These are phyloP conservation scores for Apteryx owenii DNA, from an alignment of 2,113 vertebrate species.

Conservation along the genomic window DNA sequence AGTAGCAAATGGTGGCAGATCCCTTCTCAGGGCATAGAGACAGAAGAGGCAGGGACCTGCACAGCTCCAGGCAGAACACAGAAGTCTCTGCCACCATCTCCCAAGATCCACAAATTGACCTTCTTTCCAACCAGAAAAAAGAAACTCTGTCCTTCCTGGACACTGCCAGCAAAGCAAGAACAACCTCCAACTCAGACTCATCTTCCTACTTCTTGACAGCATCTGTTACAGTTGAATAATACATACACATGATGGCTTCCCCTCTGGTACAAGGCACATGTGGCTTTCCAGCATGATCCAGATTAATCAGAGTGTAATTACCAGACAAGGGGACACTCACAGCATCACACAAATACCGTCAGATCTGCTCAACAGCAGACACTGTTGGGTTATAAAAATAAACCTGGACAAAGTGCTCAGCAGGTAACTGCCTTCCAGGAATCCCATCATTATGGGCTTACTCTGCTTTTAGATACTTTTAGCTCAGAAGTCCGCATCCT, in stretches of 20 bases:
- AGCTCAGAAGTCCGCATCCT: background rate
- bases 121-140: background rate
- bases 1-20: background rate
- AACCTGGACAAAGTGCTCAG: conserved; percentile 18
- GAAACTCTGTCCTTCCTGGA: background rate
- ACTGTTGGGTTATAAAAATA: background rate
- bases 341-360: conserved; percentile 18
- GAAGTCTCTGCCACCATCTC: background rate
- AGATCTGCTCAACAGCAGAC: background rate
- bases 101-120: background rate
- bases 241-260: background rate
- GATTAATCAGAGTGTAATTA: conserved; percentile 61
- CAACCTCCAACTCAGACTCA: conserved; percentile 3
- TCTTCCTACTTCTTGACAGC: conserved; percentile 17
- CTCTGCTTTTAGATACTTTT: background rate
- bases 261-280: conserved; percentile 31
- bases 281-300: conserved; percentile 45
- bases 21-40: background rate
- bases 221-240: conserved; percentile 32
- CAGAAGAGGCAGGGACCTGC: background rate
- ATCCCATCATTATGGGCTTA: background rate
- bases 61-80: background rate
- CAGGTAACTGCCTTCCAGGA: conserved; percentile 17
- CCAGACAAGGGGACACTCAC: conserved; percentile 35
- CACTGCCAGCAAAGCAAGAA: conserved; percentile 14